Base-by-base conservation (phyloP, 2,888 invertebrate species). In the Hypena proboscidalis region DNA sequence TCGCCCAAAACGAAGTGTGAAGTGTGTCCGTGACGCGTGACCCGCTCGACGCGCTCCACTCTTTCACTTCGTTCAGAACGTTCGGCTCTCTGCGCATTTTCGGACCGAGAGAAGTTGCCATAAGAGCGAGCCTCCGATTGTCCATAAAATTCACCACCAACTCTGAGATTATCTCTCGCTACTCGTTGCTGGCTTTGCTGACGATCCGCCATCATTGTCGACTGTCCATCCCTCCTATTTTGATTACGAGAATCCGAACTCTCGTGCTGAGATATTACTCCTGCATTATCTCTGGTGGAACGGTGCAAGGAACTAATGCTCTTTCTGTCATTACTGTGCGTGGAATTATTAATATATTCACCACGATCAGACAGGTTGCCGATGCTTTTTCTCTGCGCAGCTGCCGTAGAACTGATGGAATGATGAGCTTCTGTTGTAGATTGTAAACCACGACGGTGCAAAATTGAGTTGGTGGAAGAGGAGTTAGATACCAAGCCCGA, bases 301-400 rank as follows among this genome's bases (percentile, higher is more conserved):
- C 96, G 92, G 75, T 97, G 96, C 74, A 96, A 92, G 1, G 96
- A 94, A 63, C 96, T 96, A 25, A 96, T 92, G 70, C 96, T 96
- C 62, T 94, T 94, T 46, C 96, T 92, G 53, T 96, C 96, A 5
- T 92, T 92, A 58, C 93, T 94, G 45, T 94, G 93, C 0, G 93
- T 92, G 1, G 94, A 92, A 57, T 93, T 94, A 51, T 92, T 93
- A 43, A 93, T 93, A 65, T 93, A 94, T 64, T 94, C 93, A 5
- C 94, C 94, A 59, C 93, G 94, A 50, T 96, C 96, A 40, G 95
- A 94, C 1, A 97, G 88, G 73, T 96, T 96, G 13, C 94, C 93
- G 46, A 96, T 95, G 44, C 96, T 96, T 77, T 95, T 96, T 34
- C 95, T 92, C 80, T 96, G 96, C 52, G 95, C 95, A 13, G 96